Percentiles rank a stretch among this genome's conserved stretches.
These are phyloP conservation scores for Drosophila rufa DNA, from an alignment of 1,140 invertebrate species.

Conservation along the genomic window DNA sequence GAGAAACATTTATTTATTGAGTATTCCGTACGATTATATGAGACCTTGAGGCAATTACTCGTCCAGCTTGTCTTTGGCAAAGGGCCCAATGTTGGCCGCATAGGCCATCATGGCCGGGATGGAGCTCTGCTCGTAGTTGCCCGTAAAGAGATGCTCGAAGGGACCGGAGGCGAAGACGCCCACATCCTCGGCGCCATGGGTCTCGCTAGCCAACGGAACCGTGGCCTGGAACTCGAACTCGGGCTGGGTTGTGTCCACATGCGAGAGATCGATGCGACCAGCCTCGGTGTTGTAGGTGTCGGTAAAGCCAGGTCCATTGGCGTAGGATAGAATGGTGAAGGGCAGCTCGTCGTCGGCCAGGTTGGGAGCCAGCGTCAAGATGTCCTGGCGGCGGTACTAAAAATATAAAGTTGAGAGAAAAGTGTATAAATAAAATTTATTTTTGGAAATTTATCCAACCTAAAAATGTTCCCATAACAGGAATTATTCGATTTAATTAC, in stretches of 20 bases:
- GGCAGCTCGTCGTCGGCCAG: conserved; percentile 86
- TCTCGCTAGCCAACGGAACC: conserved; percentile 87
- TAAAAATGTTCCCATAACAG: too few species aligned
- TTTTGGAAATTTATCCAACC: not conserved
- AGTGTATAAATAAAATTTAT: not conserved
- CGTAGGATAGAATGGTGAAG: conserved; percentile 91
- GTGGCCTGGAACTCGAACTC: conserved; percentile 85
- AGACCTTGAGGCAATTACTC: conserved; percentile 36
- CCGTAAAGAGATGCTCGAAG: conserved; percentile 88
- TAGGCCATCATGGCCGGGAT: conserved; percentile 89
- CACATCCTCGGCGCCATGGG: conserved; percentile 90
- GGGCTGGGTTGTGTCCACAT: conserved; percentile 48
- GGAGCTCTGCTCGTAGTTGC: conserved; percentile 88
- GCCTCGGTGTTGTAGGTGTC: conserved; percentile 49
- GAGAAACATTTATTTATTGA: conserved; percentile 12
- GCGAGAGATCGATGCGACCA: conserved; percentile 63
- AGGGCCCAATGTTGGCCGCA: conserved; percentile 86
- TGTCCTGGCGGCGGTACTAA: conserved; percentile 87
- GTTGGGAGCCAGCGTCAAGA: conserved; percentile 85
- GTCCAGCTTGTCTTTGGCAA: conserved; percentile 53
- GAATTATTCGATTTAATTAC: not conserved
- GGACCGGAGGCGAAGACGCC: conserved; percentile 88
- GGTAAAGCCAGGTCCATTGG: conserved; percentile 88
- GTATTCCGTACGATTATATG: conserved; percentile 24
- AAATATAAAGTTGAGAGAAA: not conserved